Evolutionary conservation across 1,140 invertebrate species (phyloP).

Genomic region (Dendrolimus punctatus): DNA sequence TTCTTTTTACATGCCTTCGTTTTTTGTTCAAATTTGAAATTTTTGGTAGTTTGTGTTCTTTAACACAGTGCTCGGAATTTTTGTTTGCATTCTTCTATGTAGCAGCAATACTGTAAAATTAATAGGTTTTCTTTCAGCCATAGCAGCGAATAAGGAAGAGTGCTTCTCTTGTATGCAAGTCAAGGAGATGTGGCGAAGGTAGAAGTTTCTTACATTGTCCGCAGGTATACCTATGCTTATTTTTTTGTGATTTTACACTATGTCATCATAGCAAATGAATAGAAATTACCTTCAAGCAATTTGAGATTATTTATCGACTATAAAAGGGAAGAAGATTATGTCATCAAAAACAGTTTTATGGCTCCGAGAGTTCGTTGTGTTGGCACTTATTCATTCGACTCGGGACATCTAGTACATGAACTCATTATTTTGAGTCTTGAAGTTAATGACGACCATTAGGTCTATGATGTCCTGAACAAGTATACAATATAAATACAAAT

Average conservation of each 20-base stretch:
- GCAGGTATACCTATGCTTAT: too few relatives aligned
- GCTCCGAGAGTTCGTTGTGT: conserved; percentile 26
- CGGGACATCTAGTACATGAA: conserved; percentile 19
- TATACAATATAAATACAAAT: too few relatives aligned
- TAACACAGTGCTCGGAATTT: conserved; percentile 77
- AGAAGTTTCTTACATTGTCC: too few relatives aligned
- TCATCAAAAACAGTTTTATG: conserved; percentile 31
- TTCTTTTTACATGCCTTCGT: conserved; percentile 28
- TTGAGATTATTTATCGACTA: conserved; percentile 30
- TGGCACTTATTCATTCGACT: conserved; percentile 36
- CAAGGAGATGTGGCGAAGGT: too few relatives aligned
- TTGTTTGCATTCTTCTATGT: conserved; percentile 74
- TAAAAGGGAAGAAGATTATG: conserved; percentile 21
- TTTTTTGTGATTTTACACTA: not conserved
- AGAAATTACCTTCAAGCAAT: conserved; percentile 15
- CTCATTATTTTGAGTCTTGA: not conserved
- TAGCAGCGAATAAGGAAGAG: too few relatives aligned
- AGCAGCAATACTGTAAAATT: conserved; percentile 76
- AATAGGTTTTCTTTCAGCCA: too few relatives aligned
- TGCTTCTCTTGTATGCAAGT: too few relatives aligned
- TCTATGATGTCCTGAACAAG: too few relatives aligned
- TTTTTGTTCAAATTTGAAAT: conserved; percentile 74
- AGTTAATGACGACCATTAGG: too few relatives aligned
- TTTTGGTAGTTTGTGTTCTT: conserved; percentile 76
- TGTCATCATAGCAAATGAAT: conserved; percentile 7